Evolutionary conservation across 2,888 invertebrate species (phyloP).

Genomic region (Boloria euphrosyne): DNA sequence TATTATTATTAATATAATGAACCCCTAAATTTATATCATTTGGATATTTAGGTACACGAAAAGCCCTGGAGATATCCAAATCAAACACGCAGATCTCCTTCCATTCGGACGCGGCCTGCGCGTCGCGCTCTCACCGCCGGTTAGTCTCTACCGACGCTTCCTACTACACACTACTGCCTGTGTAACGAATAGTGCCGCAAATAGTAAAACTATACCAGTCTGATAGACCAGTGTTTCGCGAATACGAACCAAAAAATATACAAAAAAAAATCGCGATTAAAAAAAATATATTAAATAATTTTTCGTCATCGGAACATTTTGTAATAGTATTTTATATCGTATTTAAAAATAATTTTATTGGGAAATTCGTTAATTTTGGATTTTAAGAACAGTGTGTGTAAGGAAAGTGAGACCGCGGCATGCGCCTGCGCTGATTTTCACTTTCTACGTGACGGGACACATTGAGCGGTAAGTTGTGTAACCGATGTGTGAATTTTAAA

Average conservation of each 20-base stretch:
- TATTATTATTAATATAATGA: no score
- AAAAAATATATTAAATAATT: no score
- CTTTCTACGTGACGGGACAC: constrained; percentile 74
- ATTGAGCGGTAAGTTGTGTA: constrained; percentile 60
- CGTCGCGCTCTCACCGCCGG: constrained; percentile 35
- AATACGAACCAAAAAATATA: background rate
- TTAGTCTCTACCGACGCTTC: constrained; percentile 65
- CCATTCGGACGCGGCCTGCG: constrained; percentile 11
- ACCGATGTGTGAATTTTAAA: constrained; percentile 46
- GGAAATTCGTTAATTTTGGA: constrained; percentile 21
- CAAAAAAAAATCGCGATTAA: constrained; percentile 3
- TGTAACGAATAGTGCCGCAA: constrained; percentile 28
- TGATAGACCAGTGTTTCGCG: constrained; percentile 20
- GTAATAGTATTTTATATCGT: no score
- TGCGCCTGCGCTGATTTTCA: constrained; percentile 69
- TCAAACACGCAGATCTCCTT: constrained; percentile 11
- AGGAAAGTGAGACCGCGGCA: constrained; percentile 66
- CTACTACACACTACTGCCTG: constrained; percentile 43
- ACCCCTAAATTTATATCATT: no score
- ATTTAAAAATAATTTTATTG: background rate
- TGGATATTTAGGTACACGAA: no score
- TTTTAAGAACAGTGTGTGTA: constrained; percentile 56
- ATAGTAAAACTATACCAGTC: constrained; percentile 37
- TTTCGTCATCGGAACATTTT: no score
- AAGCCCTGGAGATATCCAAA: background rate